Evolutionary conservation across 53 echinoderm and acorn worm species (phyloP).

Genomic region (Zoroaster sp.): DNA sequence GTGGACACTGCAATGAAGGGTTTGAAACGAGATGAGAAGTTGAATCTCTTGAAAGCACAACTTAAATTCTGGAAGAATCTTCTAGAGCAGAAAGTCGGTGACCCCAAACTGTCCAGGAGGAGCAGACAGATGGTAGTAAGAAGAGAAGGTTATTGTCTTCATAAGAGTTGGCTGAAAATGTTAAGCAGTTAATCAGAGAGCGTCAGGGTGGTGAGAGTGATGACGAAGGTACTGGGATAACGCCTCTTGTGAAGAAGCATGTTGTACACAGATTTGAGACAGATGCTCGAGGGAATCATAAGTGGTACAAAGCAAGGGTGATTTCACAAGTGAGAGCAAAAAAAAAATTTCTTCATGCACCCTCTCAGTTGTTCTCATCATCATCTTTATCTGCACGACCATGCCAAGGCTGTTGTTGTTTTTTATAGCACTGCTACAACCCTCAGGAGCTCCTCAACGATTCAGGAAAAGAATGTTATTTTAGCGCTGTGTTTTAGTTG

Average conservation of each 20-base stretch:
- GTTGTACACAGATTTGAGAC: conserved; percentile 42
- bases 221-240: neutral
- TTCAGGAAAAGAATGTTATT: neutral
- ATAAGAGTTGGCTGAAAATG: conserved; percentile 49
- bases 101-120: conserved; percentile 17
- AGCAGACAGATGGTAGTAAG: neutral
- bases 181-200: conserved; percentile 32
- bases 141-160: conserved; percentile 26
- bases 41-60: conserved; percentile 37
- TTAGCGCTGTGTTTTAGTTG: neutral
- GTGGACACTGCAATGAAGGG: conserved; percentile 18
- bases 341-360: too few species aligned
- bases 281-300: conserved; percentile 18
- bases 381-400: neutral
- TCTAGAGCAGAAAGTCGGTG: conserved; percentile 40
- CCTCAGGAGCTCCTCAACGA: neutral
- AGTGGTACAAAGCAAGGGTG: conserved; percentile 45
- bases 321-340: conserved; percentile 7
- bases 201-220: neutral
- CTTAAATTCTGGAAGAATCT: conserved; percentile 61
- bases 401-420: neutral
- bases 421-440: neutral
- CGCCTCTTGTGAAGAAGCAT: conserved; percentile 41
- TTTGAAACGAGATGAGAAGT: conserved; percentile 21
- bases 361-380: too few species aligned